phyloP scores from a whole-genome alignment of 2,888 invertebrate genomes.

The Scaptomyza parva region DNA sequence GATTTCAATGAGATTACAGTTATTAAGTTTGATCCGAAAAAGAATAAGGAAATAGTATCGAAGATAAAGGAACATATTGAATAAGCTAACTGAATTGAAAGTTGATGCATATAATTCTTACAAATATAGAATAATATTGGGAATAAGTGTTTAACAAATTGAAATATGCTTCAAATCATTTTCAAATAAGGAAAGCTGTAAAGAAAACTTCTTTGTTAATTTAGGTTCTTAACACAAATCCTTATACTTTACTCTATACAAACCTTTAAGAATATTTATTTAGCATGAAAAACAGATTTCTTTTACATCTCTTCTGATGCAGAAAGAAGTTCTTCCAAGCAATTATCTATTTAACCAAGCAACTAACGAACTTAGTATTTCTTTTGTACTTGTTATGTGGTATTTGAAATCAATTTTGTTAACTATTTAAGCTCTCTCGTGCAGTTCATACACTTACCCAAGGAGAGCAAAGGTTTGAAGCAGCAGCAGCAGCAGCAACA shows the following conservation, averaged over 20 bases:
- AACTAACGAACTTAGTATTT: neutral
- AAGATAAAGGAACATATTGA: neutral
- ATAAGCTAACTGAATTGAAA: neutral
- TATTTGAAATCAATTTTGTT: conserved; percentile 20
- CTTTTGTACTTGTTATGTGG: neutral
- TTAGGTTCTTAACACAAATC: neutral
- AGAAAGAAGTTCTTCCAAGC: neutral
- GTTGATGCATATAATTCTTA: neutral
- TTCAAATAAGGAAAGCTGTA: neutral
- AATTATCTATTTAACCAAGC: neutral
- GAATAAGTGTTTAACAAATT: too few species aligned
- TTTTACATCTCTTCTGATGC: neutral
- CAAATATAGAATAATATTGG: too few species aligned
- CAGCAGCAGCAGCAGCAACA: conserved; percentile 12
- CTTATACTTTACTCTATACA: too few species aligned
- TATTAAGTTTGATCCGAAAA: neutral
- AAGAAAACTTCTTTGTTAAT: neutral
- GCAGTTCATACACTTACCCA: conserved; percentile 11
- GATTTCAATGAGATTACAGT: conserved; percentile 1
- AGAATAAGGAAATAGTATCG: neutral
- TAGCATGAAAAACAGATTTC: too few species aligned
- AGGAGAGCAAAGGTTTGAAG: neutral
- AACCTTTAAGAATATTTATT: too few species aligned
- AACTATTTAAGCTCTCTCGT: conserved; percentile 31
- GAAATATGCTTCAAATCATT: too few species aligned